Evolutionary conservation across 2,113 vertebrate species (phyloP).

Genomic region (Tupaia tana): DNA sequence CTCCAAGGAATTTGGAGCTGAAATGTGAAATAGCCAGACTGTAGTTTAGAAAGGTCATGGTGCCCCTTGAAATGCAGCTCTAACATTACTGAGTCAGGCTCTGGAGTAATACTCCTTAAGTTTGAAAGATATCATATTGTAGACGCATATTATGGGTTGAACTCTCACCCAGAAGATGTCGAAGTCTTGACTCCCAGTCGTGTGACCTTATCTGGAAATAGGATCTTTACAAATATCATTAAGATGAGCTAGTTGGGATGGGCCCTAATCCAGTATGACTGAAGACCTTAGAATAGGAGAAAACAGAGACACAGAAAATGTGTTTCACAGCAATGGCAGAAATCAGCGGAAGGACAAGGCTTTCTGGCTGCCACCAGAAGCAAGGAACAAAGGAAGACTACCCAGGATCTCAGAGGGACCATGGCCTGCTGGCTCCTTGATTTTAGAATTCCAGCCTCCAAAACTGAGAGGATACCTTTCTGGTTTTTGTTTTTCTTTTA

Average conservation of each 20-base stretch:
- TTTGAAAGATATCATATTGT: neutral
- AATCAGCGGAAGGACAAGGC: too few relatives aligned
- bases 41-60: neutral
- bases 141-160: neutral
- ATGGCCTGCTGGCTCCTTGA: neutral
- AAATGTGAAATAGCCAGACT: neutral
- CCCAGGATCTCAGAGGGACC: neutral
- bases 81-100: neutral
- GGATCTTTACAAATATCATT: neutral
- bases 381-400: neutral
- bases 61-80: neutral
- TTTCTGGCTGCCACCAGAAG: too few relatives aligned
- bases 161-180: neutral
- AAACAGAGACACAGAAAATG: neutral
- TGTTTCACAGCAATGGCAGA: neutral
- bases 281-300: neutral
- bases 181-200: neutral
- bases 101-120: neutral
- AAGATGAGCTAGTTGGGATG: neutral
- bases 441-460: neutral
- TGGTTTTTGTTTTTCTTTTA: too few relatives aligned
- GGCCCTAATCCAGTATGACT: neutral
- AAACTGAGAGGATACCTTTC: neutral
- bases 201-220: neutral
- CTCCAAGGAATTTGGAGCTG: neutral